Evolutionary conservation across 2,113 vertebrate genomes (phyloP), one percentile per base, ranked within the genome.

Genomic region (Cathartes aura): DNA sequence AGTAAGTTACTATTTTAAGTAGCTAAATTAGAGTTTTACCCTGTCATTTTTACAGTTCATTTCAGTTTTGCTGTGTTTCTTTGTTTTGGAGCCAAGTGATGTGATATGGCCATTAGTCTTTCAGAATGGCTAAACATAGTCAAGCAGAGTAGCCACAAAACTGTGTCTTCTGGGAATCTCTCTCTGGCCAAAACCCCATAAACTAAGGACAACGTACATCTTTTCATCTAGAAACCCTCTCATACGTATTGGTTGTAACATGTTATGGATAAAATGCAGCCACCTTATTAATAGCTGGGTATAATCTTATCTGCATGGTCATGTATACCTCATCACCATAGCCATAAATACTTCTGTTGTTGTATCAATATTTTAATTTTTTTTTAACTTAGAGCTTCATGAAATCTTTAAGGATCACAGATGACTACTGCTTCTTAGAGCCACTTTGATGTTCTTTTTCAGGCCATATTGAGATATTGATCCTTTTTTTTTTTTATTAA

Each of bases 171-270:
- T 63, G 83, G 55, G 42, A 71, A 29, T 45, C 32, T 90, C 13
- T 80, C 21, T 71, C 19, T 79, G 59, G 50, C 47, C 47, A 50
- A 84, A 90, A 32, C 32, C 8, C 11, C 2, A 5, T 58, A 13
- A 70, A 66, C 63, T 68, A 10, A 26, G 8, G 13, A 22, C 26
- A 38, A 1, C 5, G 3, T 22, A 13, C 0, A 0, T n/a, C 17
- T 81, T 81, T 76, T 80, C 26, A 23, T 45, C 63, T 50, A 48
- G 43, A 74, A 86, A 23, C 15, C 32, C 2, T 47, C 50, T 62
- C 5, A 1, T 29, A 38, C 2, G 0, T 60, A n/a, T 50, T 79
- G 20, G 11, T 53, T 68, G 5, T 76, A 83, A 56, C 8, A 38
- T 38, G 13, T 24, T 80, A 48, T 4, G 18, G 27, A 24, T 66